Conservation (phyloP, 2,888 invertebrate genomes). For the Crossocerus cetratus region DNA sequence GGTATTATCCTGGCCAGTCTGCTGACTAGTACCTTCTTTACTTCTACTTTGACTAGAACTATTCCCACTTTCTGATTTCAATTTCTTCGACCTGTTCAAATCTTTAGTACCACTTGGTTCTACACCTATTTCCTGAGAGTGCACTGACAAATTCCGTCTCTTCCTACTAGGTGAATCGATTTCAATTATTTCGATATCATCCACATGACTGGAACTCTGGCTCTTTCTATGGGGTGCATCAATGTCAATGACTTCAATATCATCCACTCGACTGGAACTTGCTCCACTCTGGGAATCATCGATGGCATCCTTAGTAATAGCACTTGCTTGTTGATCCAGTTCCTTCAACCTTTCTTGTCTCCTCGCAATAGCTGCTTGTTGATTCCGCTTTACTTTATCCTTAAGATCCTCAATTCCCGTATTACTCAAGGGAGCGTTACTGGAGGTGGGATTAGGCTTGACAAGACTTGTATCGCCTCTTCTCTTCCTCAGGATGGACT, state of each 20-base stretch:
- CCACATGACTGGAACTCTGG: too few species aligned
- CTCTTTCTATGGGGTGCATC: too few species aligned
- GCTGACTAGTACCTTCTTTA: neutral
- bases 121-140: slow-evolving; percentile 22
- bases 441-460: neutral
- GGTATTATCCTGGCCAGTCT: too few species aligned
- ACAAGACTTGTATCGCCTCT: slow-evolving; percentile 35
- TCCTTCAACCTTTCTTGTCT: slow-evolving; percentile 58
- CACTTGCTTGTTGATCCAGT: slow-evolving; percentile 54
- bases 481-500: slow-evolving; percentile 75
- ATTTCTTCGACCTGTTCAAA: neutral
- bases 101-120: slow-evolving; percentile 13
- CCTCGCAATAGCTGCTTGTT: slow-evolving; percentile 40
- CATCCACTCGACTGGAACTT: too few species aligned
- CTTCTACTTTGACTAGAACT: slow-evolving; percentile 1
- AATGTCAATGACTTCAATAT: too few species aligned
- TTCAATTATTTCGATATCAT: too few species aligned
- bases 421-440: neutral
- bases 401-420: slow-evolving; percentile 40
- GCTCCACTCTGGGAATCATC: too few species aligned
- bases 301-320: slow-evolving; percentile 24
- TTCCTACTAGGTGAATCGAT: too few species aligned
- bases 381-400: slow-evolving; percentile 61
- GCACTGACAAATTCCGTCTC: neutral
- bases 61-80: neutral